Base-by-base conservation (phyloP, 1,140 invertebrate species). In the Ericerus pela region DNA sequence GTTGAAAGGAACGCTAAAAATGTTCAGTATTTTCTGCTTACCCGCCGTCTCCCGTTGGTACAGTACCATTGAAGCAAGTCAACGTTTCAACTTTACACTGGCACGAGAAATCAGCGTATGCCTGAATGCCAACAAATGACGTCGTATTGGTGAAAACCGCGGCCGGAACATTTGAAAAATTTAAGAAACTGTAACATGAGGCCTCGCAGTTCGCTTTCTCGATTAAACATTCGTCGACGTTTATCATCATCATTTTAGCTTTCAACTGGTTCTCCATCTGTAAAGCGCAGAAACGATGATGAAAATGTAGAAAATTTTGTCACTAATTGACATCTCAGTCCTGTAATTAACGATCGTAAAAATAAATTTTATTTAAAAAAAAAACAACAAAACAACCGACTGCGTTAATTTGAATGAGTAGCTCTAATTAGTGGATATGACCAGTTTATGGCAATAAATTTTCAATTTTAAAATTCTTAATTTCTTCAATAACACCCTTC, bases 101-200 rank as follows among this genome's bases (percentile, higher is more conserved):
- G 62, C 89, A 94, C 31, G 81, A 73, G 0, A 88, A 79, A 63
- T 84, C 76, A 0, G 90, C 78, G 1, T 81, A 75, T 0, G 89
- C 87, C 47, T 79, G 77, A 0, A 95, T 85, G 0, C 90, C 89
- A 6, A 94, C 85, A 65, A 94, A 90, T 3, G 88, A 88, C 1
- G 84, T 88, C 1, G 78, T 82, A 64, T 95, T 95, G 0, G 91
- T 89, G 63, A 84, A 92, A 1, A 95, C 83, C 4, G 80, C 72
- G 30, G 81, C 79, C 0, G 87, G 84, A n/a, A 77, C 75, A 1
- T 78, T 77, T 51, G 75, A 79, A 59, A 81, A 81, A 59, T 79
- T 78, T 52, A 91, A 68, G 18, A 75, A 72, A 62, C 84, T 89
- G 1, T 76, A 74, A 61, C 87, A 90, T 1, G 84, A 82, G 36